Base-by-base conservation (phyloP, 2,888 invertebrate genomes). In the Stenodema calcarata region DNA sequence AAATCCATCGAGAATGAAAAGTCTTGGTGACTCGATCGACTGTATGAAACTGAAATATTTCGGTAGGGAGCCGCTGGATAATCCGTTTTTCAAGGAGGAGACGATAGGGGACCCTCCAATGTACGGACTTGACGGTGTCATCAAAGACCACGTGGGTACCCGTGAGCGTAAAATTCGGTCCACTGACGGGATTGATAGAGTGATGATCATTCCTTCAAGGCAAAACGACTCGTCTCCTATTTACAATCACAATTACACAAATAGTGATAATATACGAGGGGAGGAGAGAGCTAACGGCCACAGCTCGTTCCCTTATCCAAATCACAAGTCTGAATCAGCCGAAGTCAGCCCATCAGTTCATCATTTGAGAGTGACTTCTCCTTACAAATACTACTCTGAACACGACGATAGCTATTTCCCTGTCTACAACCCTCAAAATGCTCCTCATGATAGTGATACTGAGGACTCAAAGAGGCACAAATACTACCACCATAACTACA, bases 21-120 rank as follows among this genome's bases (percentile, higher is more conserved):
- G 94, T 0, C 91, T 96, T 28, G 95, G 95, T 0, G 94, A 95
- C 88, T 94, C 95, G 91, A 94, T 96, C 27, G 94, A 95, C 88
- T 96, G 96, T 90, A 93, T 95, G 41, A 95, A 95, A 91, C 92
- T 92, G 0, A 95, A 95, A 91, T 95, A 94, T 90, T 96, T 96
- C 90, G 96, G 95, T 0, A 92, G 93, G 87, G 93, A 95, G 90
- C 96, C 96, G 0, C 91, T 96, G 85, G 95, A 95, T 89, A 95
- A 94, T 91, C 95, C 95, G 0, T 92, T 96, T 89, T 96, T 96
- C 89, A 89, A 90, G 50, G 92, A 92, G 80, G 90, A 18, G 0
- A 14, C 47, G 1, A 30, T 44, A 0, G 30, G n/a, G 3, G 50
- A 76, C 6, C 73, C 73, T 11, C 27, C 23, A 18, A 44, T 85